These are phyloP conservation scores for Protodeltote pygarga DNA, from an alignment of 2,888 invertebrate species.

Conservation along the genomic window DNA sequence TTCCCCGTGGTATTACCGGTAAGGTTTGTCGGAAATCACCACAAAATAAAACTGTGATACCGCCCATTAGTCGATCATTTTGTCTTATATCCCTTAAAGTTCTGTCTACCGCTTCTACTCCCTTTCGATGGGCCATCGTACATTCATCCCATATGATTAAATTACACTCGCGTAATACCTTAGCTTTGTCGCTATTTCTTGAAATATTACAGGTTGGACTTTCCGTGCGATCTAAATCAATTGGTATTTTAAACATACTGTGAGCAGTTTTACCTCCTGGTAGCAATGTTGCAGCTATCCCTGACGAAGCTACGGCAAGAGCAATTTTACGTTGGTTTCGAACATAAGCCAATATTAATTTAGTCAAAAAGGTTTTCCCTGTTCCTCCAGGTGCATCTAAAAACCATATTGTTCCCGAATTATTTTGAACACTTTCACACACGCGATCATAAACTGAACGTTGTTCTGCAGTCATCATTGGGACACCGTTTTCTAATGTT, in stretches of 20 bases:
- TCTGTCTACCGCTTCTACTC: constrained; percentile 49
- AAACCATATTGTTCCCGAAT: too few species aligned
- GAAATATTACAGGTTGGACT: constrained; percentile 52
- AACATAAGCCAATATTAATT: too few species aligned
- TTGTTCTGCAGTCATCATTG: too few species aligned
- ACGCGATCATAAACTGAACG: too few species aligned
- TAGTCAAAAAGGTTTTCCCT: too few species aligned
- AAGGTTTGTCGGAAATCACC: constrained; percentile 35
- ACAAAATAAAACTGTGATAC: constrained; percentile 28
- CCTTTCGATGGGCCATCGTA: constrained; percentile 53
- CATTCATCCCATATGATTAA: constrained; percentile 51
- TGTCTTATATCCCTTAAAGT: constrained; percentile 11
- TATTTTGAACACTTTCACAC: too few species aligned
- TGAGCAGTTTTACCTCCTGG: constrained; percentile 55
- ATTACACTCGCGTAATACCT: constrained; percentile 47
- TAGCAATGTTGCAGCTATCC: too few species aligned
- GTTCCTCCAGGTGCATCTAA: too few species aligned
- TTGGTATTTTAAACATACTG: constrained; percentile 44
- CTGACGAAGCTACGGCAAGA: too few species aligned
- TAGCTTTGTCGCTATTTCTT: constrained; percentile 52
- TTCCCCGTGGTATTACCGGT: constrained; percentile 33
- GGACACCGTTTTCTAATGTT: too few species aligned
- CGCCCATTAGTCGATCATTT: constrained; percentile 42
- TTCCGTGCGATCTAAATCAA: constrained; percentile 49
- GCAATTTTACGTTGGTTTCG: too few species aligned